Conservation (phyloP, 2,888 invertebrate genomes). For the Watsonalla cultraria region DNA sequence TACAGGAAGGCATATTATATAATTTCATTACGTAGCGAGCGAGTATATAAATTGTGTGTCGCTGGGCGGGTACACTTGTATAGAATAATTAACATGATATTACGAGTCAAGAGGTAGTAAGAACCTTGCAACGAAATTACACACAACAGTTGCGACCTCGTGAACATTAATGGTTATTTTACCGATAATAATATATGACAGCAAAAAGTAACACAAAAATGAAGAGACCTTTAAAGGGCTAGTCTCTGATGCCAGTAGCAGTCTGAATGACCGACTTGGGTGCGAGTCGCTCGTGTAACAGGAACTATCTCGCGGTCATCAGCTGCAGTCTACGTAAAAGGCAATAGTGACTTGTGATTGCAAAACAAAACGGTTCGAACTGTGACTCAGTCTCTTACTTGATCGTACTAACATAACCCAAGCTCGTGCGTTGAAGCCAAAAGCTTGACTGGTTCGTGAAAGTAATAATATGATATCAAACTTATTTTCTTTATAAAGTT, state of each 20-base stretch:
- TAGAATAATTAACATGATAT: no score
- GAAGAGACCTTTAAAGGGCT: conserved; percentile 17
- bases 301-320: conserved; percentile 29
- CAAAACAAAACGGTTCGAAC: conserved; percentile 48
- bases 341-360: conserved; percentile 37
- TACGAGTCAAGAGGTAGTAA: background rate
- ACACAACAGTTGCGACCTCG: conserved; percentile 18
- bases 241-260: conserved; percentile 8
- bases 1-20: no score
- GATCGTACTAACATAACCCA: conserved; percentile 25
- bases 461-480: conserved; percentile 10
- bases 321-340: conserved; percentile 42
- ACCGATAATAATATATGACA: conserved; percentile 7
- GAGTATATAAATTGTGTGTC: no score
- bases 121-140: conserved; percentile 5
- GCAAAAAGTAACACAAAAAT: background rate
- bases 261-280: conserved; percentile 12
- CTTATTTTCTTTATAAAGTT: no score
- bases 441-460: conserved; percentile 16
- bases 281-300: conserved; percentile 4
- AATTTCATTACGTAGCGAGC: no score
- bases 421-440: conserved; percentile 18
- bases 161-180: background rate
- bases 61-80: no score
- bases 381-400: conserved; percentile 36